phyloP scores from a whole-genome alignment of 2,888 invertebrate genomes.

The Scrobipalpa costella region DNA sequence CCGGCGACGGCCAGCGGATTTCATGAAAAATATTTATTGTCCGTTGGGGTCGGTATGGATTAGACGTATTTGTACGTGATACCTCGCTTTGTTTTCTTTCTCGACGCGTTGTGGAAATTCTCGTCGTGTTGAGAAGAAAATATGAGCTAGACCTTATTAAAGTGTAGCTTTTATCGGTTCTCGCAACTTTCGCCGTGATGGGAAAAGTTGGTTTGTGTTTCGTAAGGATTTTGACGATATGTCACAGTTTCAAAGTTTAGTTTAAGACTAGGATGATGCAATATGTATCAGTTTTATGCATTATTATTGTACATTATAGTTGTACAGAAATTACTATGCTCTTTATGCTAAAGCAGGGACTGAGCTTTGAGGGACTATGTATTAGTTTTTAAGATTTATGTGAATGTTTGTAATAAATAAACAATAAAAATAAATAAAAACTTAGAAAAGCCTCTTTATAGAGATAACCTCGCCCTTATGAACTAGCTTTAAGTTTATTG shows the following conservation, averaged over 20 bases:
- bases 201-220: not conserved
- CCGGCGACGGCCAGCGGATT: slow-evolving; percentile 65
- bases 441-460: too few species aligned
- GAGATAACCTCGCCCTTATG: too few species aligned
- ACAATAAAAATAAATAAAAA: too few species aligned
- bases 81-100: slow-evolving; percentile 28
- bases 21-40: slow-evolving; percentile 79
- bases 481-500: too few species aligned
- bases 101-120: slow-evolving; percentile 15
- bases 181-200: not conserved
- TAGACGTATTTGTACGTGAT: slow-evolving; percentile 43
- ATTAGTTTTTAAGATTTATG: too few species aligned
- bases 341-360: too few species aligned
- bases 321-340: too few species aligned
- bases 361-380: too few species aligned
- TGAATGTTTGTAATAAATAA: too few species aligned
- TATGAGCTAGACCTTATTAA: slow-evolving; percentile 10
- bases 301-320: too few species aligned
- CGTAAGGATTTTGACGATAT: not conserved
- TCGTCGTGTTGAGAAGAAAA: slow-evolving; percentile 11
- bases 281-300: too few species aligned
- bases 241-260: not conserved
- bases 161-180: not conserved
- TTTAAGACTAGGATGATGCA: not conserved
- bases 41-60: slow-evolving; percentile 65